Percentiles rank a stretch among this genome's conserved stretches.
Evolutionary conservation across 1,140 invertebrate genomes (phyloP).

Genomic region (Idris sp.): DNA sequence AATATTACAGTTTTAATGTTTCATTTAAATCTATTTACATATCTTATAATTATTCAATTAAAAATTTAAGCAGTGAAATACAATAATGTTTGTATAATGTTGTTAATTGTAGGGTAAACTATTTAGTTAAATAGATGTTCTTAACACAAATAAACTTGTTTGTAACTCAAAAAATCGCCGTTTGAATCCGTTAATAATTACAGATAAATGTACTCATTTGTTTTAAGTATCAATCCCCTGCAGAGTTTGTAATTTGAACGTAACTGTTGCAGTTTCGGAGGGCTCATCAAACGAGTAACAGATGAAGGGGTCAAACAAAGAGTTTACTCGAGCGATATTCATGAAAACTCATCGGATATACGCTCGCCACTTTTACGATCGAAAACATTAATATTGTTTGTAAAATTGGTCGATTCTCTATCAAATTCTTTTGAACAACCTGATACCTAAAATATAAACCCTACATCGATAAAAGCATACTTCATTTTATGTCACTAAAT

Average conservation of each 20-base stretch:
- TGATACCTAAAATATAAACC: too few species aligned
- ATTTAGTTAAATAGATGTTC: too few species aligned
- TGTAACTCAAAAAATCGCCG: neutral
- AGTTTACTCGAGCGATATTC: slow-evolving; percentile 35
- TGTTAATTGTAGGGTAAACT: too few species aligned
- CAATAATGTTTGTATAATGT: too few species aligned
- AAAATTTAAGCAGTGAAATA: too few species aligned
- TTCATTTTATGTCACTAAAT: too few species aligned
- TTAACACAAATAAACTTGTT: too few species aligned
- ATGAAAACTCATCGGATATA: slow-evolving; percentile 12
- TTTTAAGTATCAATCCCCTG: slow-evolving; percentile 44
- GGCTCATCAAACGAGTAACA: slow-evolving; percentile 39
- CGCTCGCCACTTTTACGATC: slow-evolving; percentile 21
- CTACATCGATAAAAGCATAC: too few species aligned
- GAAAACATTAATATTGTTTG: slow-evolving; percentile 21
- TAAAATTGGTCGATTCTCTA: slow-evolving; percentile 12
- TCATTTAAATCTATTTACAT: too few species aligned
- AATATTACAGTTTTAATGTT: too few species aligned
- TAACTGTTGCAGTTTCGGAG: slow-evolving; percentile 30
- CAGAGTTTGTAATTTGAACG: slow-evolving; percentile 56
- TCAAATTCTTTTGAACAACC: too few species aligned
- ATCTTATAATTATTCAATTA: too few species aligned
- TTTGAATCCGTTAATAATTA: slow-evolving; percentile 28
- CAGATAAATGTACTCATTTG: slow-evolving; percentile 26
- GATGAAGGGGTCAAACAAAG: slow-evolving; percentile 47